These are phyloP conservation scores for Lasioglossum lativentre DNA, from an alignment of 2,888 invertebrate species.

Conservation along the genomic window DNA sequence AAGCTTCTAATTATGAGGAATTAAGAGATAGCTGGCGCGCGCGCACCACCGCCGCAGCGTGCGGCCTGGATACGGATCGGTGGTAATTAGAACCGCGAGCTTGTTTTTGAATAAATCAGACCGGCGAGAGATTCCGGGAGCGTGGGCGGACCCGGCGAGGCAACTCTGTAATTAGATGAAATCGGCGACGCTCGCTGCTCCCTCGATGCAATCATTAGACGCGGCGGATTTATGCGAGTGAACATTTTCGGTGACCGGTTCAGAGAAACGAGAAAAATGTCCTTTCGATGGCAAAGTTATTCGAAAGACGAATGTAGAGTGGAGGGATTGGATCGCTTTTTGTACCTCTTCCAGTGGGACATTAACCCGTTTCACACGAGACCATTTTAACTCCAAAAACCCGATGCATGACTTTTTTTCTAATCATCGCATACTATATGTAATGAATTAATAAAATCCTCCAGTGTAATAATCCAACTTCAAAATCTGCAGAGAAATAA, in stretches of 20 bases:
- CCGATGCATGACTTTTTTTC: too few relatives aligned
- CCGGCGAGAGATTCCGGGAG: not conserved
- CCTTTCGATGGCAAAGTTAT: not conserved
- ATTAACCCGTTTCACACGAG: not conserved
- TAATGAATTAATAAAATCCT: too few relatives aligned
- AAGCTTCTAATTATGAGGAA: conserved; percentile 47
- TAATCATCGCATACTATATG: too few relatives aligned
- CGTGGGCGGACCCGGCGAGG: not conserved
- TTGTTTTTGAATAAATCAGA: conserved; percentile 27
- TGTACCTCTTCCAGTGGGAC: too few relatives aligned
- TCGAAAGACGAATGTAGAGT: not conserved
- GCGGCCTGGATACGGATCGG: conserved; percentile 7
- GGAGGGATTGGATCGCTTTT: not conserved
- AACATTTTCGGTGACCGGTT: not conserved
- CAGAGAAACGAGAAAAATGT: not conserved
- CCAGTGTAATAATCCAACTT: too few relatives aligned
- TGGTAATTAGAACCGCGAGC: conserved; percentile 33
- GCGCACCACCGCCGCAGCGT: not conserved
- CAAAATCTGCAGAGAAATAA: too few relatives aligned
- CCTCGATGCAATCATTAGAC: conserved; percentile 3
- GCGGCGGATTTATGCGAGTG: not conserved
- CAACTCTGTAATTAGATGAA: conserved; percentile 23
- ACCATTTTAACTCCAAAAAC: not conserved
- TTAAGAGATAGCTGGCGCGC: conserved; percentile 12
- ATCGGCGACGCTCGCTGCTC: not conserved